Evolutionary conservation across 1,140 invertebrate species (phyloP).

Genomic region (Heliconius hewitsoni): DNA sequence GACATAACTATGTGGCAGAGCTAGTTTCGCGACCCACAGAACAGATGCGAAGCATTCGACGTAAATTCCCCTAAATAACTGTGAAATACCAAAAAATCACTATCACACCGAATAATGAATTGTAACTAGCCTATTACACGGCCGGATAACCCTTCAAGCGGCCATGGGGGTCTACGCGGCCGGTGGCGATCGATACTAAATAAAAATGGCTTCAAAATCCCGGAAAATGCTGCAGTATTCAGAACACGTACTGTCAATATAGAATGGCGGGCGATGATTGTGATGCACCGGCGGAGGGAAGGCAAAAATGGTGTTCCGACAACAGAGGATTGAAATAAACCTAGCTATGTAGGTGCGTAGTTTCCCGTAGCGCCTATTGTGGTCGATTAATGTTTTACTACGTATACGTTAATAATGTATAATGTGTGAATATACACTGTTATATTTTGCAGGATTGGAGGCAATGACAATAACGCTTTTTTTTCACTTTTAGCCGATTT

Average conservation of each 20-base stretch:
- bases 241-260: slow-evolving; percentile 76
- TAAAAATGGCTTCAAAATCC: slow-evolving; percentile 77
- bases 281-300: slow-evolving; percentile 67
- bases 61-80: slow-evolving; percentile 33
- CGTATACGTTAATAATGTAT: not conserved
- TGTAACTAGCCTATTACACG: slow-evolving; percentile 77
- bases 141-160: slow-evolving; percentile 71
- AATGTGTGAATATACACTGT: not conserved
- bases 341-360: slow-evolving; percentile 23
- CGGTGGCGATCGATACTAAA: slow-evolving; percentile 63
- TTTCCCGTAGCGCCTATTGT: slow-evolving; percentile 4
- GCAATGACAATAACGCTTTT: too few relatives aligned
- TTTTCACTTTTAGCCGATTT: too few relatives aligned
- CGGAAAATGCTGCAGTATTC: slow-evolving; percentile 69
- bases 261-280: slow-evolving; percentile 74
- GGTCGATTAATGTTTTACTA: not conserved
- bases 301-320: slow-evolving; percentile 56
- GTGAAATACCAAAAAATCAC: slow-evolving; percentile 64
- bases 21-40: too few relatives aligned
- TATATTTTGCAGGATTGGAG: too few relatives aligned
- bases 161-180: slow-evolving; percentile 53
- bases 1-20: too few relatives aligned
- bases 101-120: slow-evolving; percentile 68
- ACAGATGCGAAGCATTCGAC: not conserved
- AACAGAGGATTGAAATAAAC: slow-evolving; percentile 73